phyloP scores from a whole-genome alignment of 2,113 vertebrate species.

The Myrmecobius fasciatus region DNA sequence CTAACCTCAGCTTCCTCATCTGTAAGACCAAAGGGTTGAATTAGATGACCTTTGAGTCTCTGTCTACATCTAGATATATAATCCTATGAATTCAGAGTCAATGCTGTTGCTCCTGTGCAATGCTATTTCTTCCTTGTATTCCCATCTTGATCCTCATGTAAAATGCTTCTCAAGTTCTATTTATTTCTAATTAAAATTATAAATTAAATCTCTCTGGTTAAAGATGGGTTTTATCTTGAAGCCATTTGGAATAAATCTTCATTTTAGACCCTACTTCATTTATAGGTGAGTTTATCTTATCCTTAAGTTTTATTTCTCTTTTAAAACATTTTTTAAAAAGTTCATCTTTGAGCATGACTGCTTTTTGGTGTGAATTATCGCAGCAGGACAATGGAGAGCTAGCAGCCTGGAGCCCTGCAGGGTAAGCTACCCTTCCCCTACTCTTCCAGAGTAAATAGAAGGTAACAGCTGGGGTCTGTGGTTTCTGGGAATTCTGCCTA shows the following conservation, averaged over 20 bases:
- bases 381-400: not conserved
- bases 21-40: not conserved
- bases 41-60: not conserved
- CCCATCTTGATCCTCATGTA: not conserved
- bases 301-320: not conserved
- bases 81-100: not conserved
- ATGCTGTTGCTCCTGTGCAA: too few species aligned
- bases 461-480: not conserved
- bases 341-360: not conserved
- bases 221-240: not conserved
- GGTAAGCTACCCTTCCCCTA: not conserved
- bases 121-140: not conserved
- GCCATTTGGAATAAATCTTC: not conserved
- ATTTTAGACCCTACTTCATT: not conserved
- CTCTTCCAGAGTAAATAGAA: not conserved
- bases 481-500: conserved; percentile 4
- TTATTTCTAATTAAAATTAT: not conserved
- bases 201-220: not conserved
- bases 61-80: not conserved
- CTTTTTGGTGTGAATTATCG: not conserved
- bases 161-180: not conserved
- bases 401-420: not conserved
- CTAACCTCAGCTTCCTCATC: not conserved
- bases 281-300: not conserved
- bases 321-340: not conserved